Base-by-base conservation (phyloP, 2,113 vertebrate genomes). In the Thunnus thynnus region DNA sequence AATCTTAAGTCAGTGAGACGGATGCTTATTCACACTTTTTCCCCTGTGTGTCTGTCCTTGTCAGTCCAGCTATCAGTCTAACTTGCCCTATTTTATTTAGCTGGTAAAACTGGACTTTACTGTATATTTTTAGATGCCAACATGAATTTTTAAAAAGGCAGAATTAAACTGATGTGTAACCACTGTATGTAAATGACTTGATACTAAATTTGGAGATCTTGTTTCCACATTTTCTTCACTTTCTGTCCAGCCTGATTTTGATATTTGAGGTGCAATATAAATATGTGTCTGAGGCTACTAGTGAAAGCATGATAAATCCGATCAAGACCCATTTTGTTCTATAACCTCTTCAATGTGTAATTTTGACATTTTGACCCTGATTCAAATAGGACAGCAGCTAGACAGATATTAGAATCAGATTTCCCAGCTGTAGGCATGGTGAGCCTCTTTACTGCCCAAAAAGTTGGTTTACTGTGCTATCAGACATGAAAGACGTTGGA, bases 1-100 rank as follows among this genome's bases (percentile, higher is more conserved):
- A 30, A 30, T 30, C 27, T 30, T 30, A 30, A 30, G 62, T 16
- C 73, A 62, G 68, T n/a, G 44, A 88, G 60, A 77, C 13, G 0
- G 50, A 75, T 72, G 17, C 1, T 72, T 1, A 46, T 52, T 72
- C 67, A 16, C 20, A 62, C 32, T 58, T 81, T 30, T 51, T 60
- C 48, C 27, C 1, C 7, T 56, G 10, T 30, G 3, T 32, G 47
- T 36, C 70, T 63, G 54, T 44, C 60, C 52, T 50, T 54, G 27
- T 30, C 27, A 30, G 27, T 30, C 27, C 27, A 30, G 4, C 27
- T 30, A 30, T 81, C 57, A 14, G 61, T 77, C 55, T 55, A 51
- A 71, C n/a, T 1, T 11, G 48, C 30, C 12, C 25, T 36, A 13
- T 57, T 48, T 55, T 70, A 16, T 47, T 70, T n/a, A 52, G 30